These are phyloP conservation scores for Chaetogeoica ovagalla DNA, from an alignment of 2,888 invertebrate species.

Conservation along the genomic window DNA sequence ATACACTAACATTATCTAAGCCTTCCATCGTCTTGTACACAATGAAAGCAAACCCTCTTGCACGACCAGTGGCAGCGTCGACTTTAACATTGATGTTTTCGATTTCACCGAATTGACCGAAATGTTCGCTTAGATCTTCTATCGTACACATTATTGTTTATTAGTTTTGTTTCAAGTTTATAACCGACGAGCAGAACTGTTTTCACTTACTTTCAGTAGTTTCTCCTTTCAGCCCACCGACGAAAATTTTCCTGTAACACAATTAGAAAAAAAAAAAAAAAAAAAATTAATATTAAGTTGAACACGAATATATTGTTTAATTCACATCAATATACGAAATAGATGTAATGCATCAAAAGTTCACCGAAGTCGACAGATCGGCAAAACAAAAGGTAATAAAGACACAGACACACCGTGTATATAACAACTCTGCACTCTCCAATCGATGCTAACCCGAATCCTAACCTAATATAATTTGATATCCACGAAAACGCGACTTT, in stretches of 20 bases:
- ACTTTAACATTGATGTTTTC: conserved; percentile 96
- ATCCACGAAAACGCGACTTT: not conserved
- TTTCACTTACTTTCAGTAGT: conserved; percentile 91
- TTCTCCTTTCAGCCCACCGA: conserved; percentile 97
- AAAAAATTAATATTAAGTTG: not conserved
- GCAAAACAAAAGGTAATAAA: not conserved
- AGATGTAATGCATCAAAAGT: not conserved
- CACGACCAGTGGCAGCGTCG: conserved; percentile 91
- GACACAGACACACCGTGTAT: not conserved
- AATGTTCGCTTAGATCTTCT: conserved; percentile 96
- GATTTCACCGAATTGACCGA: conserved; percentile 90
- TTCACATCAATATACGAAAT: not conserved
- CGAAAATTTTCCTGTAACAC: conserved; percentile 82
- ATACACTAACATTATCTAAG: conserved; percentile 78
- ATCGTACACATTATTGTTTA: conserved; percentile 61
- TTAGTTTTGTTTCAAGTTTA: not conserved
- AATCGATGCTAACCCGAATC: conserved; percentile 7
- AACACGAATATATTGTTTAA: not conserved
- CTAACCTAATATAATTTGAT: conserved; percentile 42
- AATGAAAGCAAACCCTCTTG: conserved; percentile 95
- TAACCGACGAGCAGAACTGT: conserved; percentile 44
- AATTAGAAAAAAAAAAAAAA: conserved; percentile 1
- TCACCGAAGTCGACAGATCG: not conserved
- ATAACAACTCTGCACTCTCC: no score
- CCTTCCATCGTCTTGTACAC: conserved; percentile 87